Percentiles rank a stretch among this genome's conserved stretches.
phyloP scores from a whole-genome alignment of 1,140 invertebrate genomes.

The Copidosoma floridanum region DNA sequence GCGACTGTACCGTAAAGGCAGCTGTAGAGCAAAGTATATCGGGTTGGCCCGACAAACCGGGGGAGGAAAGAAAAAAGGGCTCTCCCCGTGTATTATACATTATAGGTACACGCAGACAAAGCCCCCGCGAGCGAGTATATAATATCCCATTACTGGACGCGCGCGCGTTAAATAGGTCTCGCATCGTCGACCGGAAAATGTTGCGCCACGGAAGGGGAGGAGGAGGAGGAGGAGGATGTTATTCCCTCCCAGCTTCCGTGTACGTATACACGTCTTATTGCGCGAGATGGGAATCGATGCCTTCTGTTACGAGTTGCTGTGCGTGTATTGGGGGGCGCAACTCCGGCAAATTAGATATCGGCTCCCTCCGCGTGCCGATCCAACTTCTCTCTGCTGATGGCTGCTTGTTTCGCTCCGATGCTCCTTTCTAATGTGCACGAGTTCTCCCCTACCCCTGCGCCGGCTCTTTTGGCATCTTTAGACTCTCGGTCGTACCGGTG shows the following conservation, averaged over 20 bases:
- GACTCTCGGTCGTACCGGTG: too few relatives aligned
- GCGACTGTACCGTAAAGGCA: too few relatives aligned
- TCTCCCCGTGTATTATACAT: too few relatives aligned
- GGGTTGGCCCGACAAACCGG: too few relatives aligned
- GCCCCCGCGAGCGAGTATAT: conserved; percentile 52
- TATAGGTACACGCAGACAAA: conserved; percentile 44
- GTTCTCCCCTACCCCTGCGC: too few relatives aligned
- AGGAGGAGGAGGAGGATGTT: too few relatives aligned
- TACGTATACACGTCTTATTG: conserved; percentile 35
- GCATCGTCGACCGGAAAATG: conserved; percentile 60
- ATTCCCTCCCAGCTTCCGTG: conserved; percentile 34
- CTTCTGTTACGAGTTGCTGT: conserved; percentile 10
- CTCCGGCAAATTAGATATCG: conserved; percentile 31
- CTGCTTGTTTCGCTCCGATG: neutral
- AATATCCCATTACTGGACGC: conserved; percentile 60
- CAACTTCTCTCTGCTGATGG: neutral
- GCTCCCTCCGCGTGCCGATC: conserved; percentile 11
- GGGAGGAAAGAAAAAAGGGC: conserved; percentile 31
- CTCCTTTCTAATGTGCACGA: neutral
- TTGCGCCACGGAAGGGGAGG: too few relatives aligned
- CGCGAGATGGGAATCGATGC: conserved; percentile 48
- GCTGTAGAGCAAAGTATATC: too few relatives aligned
- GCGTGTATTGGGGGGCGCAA: conserved; percentile 2
- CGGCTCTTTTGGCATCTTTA: too few relatives aligned
- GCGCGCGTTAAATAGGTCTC: conserved; percentile 59